Evolutionary conservation across 1,140 invertebrate genomes (phyloP).

Genomic region (Drosophila mojavensis): DNA sequence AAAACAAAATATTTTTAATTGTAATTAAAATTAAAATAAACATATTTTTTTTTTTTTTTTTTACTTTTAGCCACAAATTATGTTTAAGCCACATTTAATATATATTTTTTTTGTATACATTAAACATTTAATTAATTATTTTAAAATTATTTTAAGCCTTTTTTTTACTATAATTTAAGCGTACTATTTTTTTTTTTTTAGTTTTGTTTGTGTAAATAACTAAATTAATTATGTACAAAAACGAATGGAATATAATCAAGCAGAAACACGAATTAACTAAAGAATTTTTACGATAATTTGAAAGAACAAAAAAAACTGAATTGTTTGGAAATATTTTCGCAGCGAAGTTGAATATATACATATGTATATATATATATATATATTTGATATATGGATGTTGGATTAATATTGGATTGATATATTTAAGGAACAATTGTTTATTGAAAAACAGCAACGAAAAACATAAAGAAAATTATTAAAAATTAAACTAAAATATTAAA

Average conservation of each 20-base stretch:
- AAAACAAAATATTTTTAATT: constrained; percentile 13
- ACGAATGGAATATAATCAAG: constrained; percentile 30
- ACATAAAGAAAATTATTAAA: too few relatives aligned
- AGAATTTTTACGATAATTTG: constrained; percentile 52
- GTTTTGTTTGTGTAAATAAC: constrained; percentile 43
- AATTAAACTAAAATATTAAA: neutral
- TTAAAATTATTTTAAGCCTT: constrained; percentile 15
- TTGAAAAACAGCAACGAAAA: too few relatives aligned
- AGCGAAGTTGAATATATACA: neutral
- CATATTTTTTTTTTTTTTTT: constrained; percentile 59
- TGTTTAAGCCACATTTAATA: constrained; percentile 25
- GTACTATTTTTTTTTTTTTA: constrained; percentile 21
- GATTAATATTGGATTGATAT: neutral
- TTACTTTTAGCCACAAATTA: constrained; percentile 64
- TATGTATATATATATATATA: neutral
- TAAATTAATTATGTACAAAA: constrained; percentile 41
- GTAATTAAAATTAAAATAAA: constrained; percentile 14
- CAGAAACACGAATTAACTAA: constrained; percentile 52
- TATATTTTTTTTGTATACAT: constrained; percentile 27
- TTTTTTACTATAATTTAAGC: constrained; percentile 29
- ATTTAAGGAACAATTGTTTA: constrained; percentile 1
- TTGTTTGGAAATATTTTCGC: constrained; percentile 3
- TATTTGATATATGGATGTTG: too few relatives aligned
- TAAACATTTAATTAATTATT: constrained; percentile 20
- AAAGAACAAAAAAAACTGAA: neutral